Evolutionary conservation across 1,140 invertebrate species (phyloP), one percentile per base, ranked within the genome.

Genomic region (Sweltsa coloradensis): DNA sequence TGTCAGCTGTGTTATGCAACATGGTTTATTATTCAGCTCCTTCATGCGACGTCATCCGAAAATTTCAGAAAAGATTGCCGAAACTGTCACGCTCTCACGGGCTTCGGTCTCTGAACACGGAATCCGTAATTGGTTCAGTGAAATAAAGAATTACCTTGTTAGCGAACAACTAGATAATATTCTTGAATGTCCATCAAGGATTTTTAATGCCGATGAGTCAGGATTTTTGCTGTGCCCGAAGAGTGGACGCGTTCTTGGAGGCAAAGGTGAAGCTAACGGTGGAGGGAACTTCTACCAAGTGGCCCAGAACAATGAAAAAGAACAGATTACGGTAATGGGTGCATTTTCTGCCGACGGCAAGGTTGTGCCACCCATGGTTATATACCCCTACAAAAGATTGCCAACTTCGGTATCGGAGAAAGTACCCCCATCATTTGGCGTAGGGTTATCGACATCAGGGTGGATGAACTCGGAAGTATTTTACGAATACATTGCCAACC

Each of bases 1-100:
- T n/a, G n/a, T n/a, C n/a, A n/a, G n/a, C n/a, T n/a, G n/a, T n/a
- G n/a, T n/a, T n/a, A n/a, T n/a, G n/a, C n/a, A n/a, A n/a, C n/a
- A n/a, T n/a, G n/a, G n/a, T n/a, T n/a, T n/a, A n/a, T n/a, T n/a
- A n/a, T n/a, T n/a, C n/a, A 11, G 51, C 5, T 51, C 56, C 5
- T 65, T 65, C 53, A n/a, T 65, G 16, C 57, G 59, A 51, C 52
- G 57, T 21, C 57, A 64, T 52, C 57, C 56, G 5, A 40, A 53
- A 44, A 55, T 65, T 22, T 7, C 42, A 3, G n/a, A 54, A 36
- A 58, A 49, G 50, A 57, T 54, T 34, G 45, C 60, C 16, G 52
- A 65, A 56, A 54, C 60, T 34, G 49, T 67, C 16, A 56, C 54
- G 4, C 62, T 52, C 45, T 54, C 50, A 18, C 44, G 63, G 49